A percentile compares a stretch with the other conserved stretches of the same genome.
phyloP scores from a whole-genome alignment of 2,113 vertebrate genomes.

The Leucopsar rothschildi region DNA sequence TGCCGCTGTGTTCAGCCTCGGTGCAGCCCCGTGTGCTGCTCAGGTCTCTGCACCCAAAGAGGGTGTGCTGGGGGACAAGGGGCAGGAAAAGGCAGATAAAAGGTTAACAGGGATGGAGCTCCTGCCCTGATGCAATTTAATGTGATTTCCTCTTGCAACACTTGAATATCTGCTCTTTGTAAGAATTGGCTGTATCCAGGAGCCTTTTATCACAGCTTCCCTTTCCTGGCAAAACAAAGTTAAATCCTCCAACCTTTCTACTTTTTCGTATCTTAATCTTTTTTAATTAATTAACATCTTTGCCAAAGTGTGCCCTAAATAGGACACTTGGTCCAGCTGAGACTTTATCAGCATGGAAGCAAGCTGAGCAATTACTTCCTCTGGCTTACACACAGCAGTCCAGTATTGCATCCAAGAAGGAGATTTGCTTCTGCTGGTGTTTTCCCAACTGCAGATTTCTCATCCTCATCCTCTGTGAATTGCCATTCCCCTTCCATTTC shows the following conservation, averaged over 20 bases:
- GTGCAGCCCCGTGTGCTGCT: neutral
- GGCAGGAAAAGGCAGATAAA: neutral
- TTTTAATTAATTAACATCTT: neutral
- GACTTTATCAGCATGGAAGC: neutral
- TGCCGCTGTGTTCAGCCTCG: neutral
- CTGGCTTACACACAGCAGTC: neutral
- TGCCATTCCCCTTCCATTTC: neutral
- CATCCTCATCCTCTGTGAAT: neutral
- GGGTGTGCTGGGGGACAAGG: neutral
- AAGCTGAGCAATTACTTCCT: neutral
- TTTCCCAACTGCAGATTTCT: neutral
- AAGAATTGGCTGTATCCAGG: neutral
- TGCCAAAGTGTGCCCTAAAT: neutral
- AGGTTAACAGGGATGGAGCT: neutral
- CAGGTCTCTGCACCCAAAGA: neutral
- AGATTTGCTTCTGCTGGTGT: neutral
- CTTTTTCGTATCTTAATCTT: neutral
- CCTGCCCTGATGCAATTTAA: slow-evolving; percentile 1
- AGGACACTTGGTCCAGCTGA: neutral
- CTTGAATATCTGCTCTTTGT: neutral
- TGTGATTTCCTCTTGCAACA: slow-evolving; percentile 30
- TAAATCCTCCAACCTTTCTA: neutral
- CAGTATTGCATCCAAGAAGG: neutral
- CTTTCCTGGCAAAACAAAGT: slow-evolving; percentile 29
- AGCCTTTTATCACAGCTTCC: slow-evolving; percentile 24